Base-by-base conservation (phyloP, 1,140 invertebrate genomes). In the Pseudobourletiella spinata region DNA sequence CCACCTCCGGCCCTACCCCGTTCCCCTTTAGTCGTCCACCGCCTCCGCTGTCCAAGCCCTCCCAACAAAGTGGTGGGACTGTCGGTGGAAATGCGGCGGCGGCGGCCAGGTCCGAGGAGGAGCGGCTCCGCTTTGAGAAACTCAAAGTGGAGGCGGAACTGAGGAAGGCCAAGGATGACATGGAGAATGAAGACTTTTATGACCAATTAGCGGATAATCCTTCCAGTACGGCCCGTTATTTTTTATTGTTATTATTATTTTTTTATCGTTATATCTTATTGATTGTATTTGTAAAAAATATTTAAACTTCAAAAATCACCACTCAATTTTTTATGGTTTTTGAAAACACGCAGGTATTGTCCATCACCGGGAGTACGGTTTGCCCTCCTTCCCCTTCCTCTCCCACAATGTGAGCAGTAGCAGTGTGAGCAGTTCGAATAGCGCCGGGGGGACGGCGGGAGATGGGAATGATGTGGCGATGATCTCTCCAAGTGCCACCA, bases 181-280 rank as follows among this genome's bases (percentile, higher is more conserved):
- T 85, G 73, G 84, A 85, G 61, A 78, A 77, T 54, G 82, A 84
- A 28, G 83, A 85, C 68, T 74, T 80, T 59, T 73, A 81, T 25
- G 81, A 82, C 69, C 75, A 71, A 24, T 74, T 82, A 64, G 79
- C 80, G 1, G 80, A 82, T 63, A 75, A 76, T 69, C 76, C 75
- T 28, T 72, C 73, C 63, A 71, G 74, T 74, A 66, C 54, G 62
- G 32, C 32, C 8, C 29, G 16, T 51, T 25, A 42, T 59, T 52
- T 43, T 28, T 39, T 29, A 25, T 18, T 25, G 52, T 32, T 61
- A 43, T 55, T 56, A 3, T 26, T 50, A 18, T 4, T 29, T 30
- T 18, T 29, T 42, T 46, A 2, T 63, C 14, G 15, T 22, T 26
- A 42, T 1, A 20, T 29, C 4, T 44, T 52, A 30, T 18, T 25